Base-by-base conservation (phyloP, 1,140 invertebrate species). In the Venustaconcha ellipsiformis region DNA sequence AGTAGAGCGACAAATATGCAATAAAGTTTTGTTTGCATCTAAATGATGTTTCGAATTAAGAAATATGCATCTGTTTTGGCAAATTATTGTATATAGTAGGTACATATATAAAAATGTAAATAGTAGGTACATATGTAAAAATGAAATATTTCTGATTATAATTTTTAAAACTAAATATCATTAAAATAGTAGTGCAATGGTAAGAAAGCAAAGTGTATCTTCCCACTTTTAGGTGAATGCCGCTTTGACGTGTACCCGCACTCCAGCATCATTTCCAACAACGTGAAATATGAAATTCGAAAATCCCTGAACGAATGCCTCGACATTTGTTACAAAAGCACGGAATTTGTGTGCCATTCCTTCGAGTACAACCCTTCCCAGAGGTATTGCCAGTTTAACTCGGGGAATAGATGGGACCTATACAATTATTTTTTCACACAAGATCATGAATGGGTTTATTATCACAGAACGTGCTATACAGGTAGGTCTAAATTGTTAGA, bases 391-490 rank as follows among this genome's bases (percentile, higher is more conserved):
- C 58, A 60, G 20, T 55, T 72, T 6, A 72, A 30, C 30, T 37
- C 63, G 23, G 58, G 20, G 17, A 59, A 64, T 8, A 15, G 62
- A 55, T n/a, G n/a, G 37, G 55, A 37, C 17, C 11, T 56, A 17
- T 20, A n/a, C 14, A n/a, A 18, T n/a, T 13, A 26, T 18, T 64
- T 30, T 37, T 17, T 37, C 5, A 17, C 58, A 2, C 26, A 23
- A 17, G 70, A 72, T 20, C 14, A 37, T 14, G 62, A 37, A n/a
- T 59, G 60, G 30, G 37, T 20, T 57, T 72, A 72, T 26, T 72
- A 72, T 59, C 70, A 72, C n/a, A 63, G 70, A 56, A 64, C 59
- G 11, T 72, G 70, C 57, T 37, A 72, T 72, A 72, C 20, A 59
- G 70, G 70, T 71, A 17, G 14, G 55, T 1, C 18, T 67, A 12